phyloP scores from a whole-genome alignment of 2,797 vertebrate species.

The Liparis tanakae region DNA sequence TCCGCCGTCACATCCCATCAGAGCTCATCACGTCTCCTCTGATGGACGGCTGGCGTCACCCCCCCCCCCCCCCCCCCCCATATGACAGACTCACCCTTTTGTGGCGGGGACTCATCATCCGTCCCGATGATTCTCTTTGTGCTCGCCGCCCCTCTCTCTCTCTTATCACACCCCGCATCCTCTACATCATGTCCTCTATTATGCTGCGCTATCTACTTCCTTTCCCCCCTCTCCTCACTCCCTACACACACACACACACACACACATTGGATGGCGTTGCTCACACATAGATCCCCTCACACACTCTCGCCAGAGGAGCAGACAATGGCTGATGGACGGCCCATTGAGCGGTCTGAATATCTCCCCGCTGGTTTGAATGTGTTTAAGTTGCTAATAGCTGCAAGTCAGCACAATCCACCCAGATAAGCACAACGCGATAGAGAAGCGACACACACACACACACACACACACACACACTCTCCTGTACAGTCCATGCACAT shows the following conservation, averaged over 20 bases:
- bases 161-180: constrained; percentile 56
- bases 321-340: constrained; percentile 60
- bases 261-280: constrained; percentile 15
- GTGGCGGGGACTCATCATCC: constrained; percentile 41
- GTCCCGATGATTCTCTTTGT: constrained; percentile 51
- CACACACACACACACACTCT: constrained; percentile 12
- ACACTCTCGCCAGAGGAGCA: constrained; percentile 31
- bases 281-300: constrained; percentile 17
- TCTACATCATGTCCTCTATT: constrained; percentile 58
- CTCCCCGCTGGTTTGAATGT: constrained; percentile 69
- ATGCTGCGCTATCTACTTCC: constrained; percentile 38
- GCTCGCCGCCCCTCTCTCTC: constrained; percentile 24
- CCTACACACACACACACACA: constrained; percentile 1
- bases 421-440: constrained; percentile 61
- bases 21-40: constrained; percentile 50
- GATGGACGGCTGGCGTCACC: constrained; percentile 50
- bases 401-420: constrained; percentile 74
- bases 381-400: constrained; percentile 70
- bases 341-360: constrained; percentile 60
- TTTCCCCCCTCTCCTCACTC: constrained; percentile 1
- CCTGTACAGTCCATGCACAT: background rate
- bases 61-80: background rate
- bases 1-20: constrained; percentile 53
- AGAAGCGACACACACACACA: constrained; percentile 6
- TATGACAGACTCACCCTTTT: constrained; percentile 34